A percentile compares a stretch with the other conserved stretches of the same genome.
These are phyloP conservation scores for Odontomachus brunneus DNA, from an alignment of 1,140 invertebrate genomes.

Conservation along the genomic window DNA sequence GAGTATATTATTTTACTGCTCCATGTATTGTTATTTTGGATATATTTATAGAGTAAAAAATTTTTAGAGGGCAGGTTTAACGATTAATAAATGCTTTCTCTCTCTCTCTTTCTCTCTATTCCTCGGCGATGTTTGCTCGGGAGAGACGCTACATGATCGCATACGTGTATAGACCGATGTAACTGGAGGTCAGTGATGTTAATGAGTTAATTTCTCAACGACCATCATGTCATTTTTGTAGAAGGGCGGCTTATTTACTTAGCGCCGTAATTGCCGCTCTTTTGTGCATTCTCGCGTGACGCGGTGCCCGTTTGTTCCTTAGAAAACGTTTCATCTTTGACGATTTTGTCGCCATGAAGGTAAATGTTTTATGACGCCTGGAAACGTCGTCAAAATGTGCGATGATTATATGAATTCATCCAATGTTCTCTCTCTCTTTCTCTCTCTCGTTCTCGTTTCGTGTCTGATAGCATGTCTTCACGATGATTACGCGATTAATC, in stretches of 20 bases:
- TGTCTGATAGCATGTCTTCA: slow-evolving; percentile 11
- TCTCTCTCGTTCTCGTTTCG: background rate
- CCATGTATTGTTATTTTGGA: too few species aligned
- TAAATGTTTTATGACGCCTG: slow-evolving; percentile 14
- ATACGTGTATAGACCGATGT: slow-evolving; percentile 3
- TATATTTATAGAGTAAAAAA: too few species aligned
- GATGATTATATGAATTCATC: slow-evolving; percentile 22
- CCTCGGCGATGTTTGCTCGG: background rate
- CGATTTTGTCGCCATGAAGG: background rate
- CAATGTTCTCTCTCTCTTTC: too few species aligned
- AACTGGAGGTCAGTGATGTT: slow-evolving; percentile 59
- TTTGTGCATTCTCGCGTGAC: slow-evolving; percentile 16
- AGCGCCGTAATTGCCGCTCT: slow-evolving; percentile 48
- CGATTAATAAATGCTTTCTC: too few species aligned
- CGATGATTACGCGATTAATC: slow-evolving; percentile 18
- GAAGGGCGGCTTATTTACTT: slow-evolving; percentile 59
- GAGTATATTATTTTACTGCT: too few species aligned
- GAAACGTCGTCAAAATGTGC: background rate
- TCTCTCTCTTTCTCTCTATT: too few species aligned
- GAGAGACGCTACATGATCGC: slow-evolving; percentile 25
- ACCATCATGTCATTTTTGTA: slow-evolving; percentile 55
- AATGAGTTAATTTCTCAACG: slow-evolving; percentile 59
- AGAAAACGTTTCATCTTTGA: background rate
- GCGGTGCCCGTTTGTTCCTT: background rate
- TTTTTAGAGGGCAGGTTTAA: too few species aligned